phyloP scores from a whole-genome alignment of 2,888 invertebrate species.

The Apotomis betuletana region DNA sequence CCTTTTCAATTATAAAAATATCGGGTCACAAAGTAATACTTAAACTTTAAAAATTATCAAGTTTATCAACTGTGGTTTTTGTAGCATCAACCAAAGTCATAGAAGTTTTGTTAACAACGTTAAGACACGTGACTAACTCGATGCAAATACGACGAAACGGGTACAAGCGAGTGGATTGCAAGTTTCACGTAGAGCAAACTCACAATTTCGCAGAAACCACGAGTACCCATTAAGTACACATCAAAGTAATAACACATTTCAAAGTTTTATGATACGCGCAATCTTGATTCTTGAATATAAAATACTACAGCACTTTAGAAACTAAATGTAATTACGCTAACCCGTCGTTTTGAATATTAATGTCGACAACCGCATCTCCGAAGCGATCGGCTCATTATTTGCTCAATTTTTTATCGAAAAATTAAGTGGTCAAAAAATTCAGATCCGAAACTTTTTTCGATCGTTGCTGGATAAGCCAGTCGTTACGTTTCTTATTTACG shows the following conservation, averaged over 20 bases:
- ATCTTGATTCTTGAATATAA: conserved; percentile 40
- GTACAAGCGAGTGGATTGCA: conserved; percentile 7
- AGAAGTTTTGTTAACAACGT: conserved; percentile 3
- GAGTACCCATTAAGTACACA: conserved; percentile 11
- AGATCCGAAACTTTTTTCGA: conserved; percentile 64
- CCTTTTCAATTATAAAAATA: conserved; percentile 20
- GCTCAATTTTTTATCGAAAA: conserved; percentile 51
- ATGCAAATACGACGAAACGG: conserved; percentile 1
- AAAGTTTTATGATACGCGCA: conserved; percentile 25
- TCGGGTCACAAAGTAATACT: neutral
- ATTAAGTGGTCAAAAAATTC: conserved; percentile 57
- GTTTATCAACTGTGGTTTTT: too few relatives aligned
- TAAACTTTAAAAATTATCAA: neutral
- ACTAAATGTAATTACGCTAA: conserved; percentile 46
- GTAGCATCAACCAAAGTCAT: too few relatives aligned
- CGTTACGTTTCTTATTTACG: conserved; percentile 70
- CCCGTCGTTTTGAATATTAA: conserved; percentile 47
- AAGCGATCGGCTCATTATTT: conserved; percentile 51
- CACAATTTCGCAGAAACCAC: conserved; percentile 21
- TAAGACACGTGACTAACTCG: conserved; percentile 14
- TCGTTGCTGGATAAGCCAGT: conserved; percentile 66
- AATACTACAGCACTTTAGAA: conserved; percentile 40
- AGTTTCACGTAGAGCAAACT: conserved; percentile 27
- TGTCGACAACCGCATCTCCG: conserved; percentile 41
- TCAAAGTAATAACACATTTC: conserved; percentile 21